Percentiles rank a stretch among this genome's conserved stretches.
phyloP scores from a whole-genome alignment of 2,113 vertebrate genomes.

The Catharus bicknelli region DNA sequence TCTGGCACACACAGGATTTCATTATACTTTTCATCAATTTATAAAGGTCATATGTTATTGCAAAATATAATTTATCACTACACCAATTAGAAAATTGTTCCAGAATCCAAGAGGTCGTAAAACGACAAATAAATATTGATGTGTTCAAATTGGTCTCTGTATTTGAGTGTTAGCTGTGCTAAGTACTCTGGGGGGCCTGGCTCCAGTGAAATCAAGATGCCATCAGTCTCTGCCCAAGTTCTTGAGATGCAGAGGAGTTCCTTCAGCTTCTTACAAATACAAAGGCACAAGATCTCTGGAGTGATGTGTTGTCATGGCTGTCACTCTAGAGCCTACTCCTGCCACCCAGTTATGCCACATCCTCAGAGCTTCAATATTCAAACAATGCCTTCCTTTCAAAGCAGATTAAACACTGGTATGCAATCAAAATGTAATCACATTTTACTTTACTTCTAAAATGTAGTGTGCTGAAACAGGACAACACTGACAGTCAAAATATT shows the following conservation, averaged over 20 bases:
- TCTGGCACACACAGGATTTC: not conserved
- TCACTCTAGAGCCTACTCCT: not conserved
- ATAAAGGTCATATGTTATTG: not conserved
- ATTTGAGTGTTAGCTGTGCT: not conserved
- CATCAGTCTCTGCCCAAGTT: not conserved
- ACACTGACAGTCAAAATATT: not conserved
- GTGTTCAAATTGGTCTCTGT: not conserved
- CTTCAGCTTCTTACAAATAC: not conserved
- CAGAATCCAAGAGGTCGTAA: not conserved
- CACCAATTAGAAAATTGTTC: not conserved
- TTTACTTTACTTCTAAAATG: not conserved
- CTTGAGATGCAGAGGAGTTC: not conserved
- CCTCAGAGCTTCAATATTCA: not conserved
- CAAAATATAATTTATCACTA: not conserved
- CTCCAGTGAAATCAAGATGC: not conserved
- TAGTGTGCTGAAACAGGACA: not conserved
- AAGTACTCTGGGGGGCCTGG: not conserved
- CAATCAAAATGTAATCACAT: not conserved
- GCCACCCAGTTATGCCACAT: not conserved
- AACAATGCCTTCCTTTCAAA: not conserved
- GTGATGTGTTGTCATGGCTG: not conserved
- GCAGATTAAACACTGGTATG: not conserved
- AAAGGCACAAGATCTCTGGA: not conserved
- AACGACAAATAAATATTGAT: not conserved
- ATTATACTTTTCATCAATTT: not conserved